Evolutionary conservation across 2,888 invertebrate species (phyloP).

Genomic region (Andrena bucephala): DNA sequence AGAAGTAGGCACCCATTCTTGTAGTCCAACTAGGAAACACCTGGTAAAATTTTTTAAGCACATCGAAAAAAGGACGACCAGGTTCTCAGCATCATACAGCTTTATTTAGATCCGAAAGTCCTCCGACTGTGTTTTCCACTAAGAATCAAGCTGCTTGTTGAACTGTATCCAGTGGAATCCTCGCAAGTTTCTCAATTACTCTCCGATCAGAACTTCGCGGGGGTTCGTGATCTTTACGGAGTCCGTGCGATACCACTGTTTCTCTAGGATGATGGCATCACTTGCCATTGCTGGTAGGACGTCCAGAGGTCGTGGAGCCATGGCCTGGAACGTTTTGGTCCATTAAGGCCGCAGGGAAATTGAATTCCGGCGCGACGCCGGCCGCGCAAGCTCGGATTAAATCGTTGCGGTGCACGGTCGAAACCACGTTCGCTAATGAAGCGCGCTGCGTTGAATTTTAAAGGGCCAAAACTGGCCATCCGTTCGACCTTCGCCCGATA

Average conservation of each 20-base stretch:
- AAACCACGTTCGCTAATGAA: constrained; percentile 75
- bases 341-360: constrained; percentile 78
- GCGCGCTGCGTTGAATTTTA: constrained; percentile 76
- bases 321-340: constrained; percentile 71
- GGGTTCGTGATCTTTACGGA: constrained; percentile 21
- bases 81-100: no score
- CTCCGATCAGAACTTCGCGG: constrained; percentile 32
- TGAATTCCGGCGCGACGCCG: constrained; percentile 74
- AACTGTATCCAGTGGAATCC: not conserved
- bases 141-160: no score
- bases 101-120: no score
- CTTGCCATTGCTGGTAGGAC: constrained; percentile 34
- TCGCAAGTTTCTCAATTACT: constrained; percentile 53
- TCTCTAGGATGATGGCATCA: constrained; percentile 37
- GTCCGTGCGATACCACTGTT: constrained; percentile 40
- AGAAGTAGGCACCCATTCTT: no score
- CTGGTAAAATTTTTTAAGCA: no score
- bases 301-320: constrained; percentile 5
- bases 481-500: constrained; percentile 1
- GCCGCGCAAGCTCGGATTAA: constrained; percentile 76
- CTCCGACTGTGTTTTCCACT: no score
- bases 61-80: no score
- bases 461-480: constrained; percentile 56
- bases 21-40: no score
- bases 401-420: constrained; percentile 76